phyloP scores from a whole-genome alignment of 2,888 invertebrate genomes.

The Mesorhabditis sp. region DNA sequence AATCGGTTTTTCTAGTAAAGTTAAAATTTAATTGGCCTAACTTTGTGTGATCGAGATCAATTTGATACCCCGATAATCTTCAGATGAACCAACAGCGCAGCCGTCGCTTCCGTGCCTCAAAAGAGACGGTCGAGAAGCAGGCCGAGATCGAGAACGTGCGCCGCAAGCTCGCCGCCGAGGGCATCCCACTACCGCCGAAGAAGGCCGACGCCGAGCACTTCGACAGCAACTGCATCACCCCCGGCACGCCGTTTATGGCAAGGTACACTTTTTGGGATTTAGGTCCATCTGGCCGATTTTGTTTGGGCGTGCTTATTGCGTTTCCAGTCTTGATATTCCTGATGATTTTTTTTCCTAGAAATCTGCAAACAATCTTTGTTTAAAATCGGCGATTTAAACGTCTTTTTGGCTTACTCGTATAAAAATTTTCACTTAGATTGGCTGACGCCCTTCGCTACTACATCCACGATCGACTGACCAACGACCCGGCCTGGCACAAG shows the following conservation, averaged over 20 bases:
- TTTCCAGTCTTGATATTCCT: conserved; percentile 62
- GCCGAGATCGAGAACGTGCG: conserved; percentile 72
- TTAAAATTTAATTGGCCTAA: not conserved
- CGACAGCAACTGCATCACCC: conserved; percentile 98
- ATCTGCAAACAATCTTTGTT: too few species aligned
- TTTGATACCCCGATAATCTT: not conserved
- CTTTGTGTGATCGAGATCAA: not conserved
- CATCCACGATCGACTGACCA: conserved; percentile 77
- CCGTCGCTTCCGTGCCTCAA: conserved; percentile 89
- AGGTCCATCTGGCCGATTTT: conserved; percentile 27
- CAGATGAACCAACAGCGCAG: conserved; percentile 97
- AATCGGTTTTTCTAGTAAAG: too few species aligned
- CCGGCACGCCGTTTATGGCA: conserved; percentile 70
- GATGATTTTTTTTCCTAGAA: conserved; percentile 59
- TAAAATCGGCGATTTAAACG: not conserved
- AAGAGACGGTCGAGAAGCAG: conserved; percentile 84
- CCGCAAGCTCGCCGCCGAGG: conserved; percentile 50
- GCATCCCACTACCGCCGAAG: conserved; percentile 62
- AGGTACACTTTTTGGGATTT: conserved; percentile 19
- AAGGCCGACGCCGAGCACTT: conserved; percentile 89
- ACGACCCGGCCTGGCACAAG: conserved; percentile 87
- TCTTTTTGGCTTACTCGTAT: not conserved
- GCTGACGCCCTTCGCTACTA: conserved; percentile 69
- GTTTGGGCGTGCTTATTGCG: conserved; percentile 80
- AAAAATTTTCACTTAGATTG: conserved; percentile 23